Conservation (phyloP, 2,113 vertebrate genomes). For the Misgurnus mizolepis region DNA sequence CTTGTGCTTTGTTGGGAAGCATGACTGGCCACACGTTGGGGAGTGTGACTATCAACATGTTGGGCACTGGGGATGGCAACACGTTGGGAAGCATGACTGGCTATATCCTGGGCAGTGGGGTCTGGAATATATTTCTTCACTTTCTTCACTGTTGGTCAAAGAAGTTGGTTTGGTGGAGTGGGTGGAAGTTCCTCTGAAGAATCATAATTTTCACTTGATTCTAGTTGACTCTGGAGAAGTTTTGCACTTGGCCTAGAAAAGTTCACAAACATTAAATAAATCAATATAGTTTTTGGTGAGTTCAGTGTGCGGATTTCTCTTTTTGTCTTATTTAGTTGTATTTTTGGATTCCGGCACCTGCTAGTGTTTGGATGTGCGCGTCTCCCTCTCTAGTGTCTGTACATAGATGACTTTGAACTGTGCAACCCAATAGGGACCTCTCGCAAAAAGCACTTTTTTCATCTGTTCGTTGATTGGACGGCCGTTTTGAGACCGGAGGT, state of each 20-base stretch:
- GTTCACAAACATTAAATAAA: not conserved
- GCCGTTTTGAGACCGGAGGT: no score
- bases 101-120: not conserved
- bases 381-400: no score
- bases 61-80: not conserved
- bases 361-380: no score
- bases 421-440: no score
- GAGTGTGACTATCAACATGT: not conserved
- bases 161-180: constrained; percentile 3
- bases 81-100: not conserved
- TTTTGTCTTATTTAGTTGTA: no score
- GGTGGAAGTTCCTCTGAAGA: not conserved
- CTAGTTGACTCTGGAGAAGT: constrained; percentile 4
- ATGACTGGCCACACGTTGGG: no score
- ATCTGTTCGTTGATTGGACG: no score
- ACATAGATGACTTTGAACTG: no score
- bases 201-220: not conserved
- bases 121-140: not conserved
- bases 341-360: no score
- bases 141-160: not conserved
- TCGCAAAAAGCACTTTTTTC: no score
- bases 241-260: constrained; percentile 12
- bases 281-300: no score
- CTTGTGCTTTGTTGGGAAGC: not conserved
- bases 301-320: no score